Percentiles rank a stretch among this genome's conserved stretches.
phyloP scores from a whole-genome alignment of 53 echinoderm and acorn worm genomes.

The Paelopatides confundens region DNA sequence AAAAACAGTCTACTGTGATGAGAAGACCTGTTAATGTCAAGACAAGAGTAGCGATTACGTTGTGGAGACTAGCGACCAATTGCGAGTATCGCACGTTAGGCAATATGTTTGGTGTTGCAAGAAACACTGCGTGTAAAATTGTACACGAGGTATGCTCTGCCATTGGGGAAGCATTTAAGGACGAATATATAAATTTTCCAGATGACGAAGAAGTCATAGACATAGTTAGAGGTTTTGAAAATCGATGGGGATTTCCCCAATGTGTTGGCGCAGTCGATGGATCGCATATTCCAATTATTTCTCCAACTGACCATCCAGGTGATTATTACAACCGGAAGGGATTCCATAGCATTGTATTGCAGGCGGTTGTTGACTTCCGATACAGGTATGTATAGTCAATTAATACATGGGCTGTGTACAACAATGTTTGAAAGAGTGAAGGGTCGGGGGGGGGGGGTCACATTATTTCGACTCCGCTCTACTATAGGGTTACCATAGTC shows the following conservation, averaged over 20 bases:
- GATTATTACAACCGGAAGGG: slow-evolving; percentile 81
- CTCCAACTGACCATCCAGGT: slow-evolving; percentile 40
- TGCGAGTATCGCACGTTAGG: slow-evolving; percentile 71
- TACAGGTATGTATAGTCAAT: slow-evolving; percentile 51
- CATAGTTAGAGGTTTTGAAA: slow-evolving; percentile 59
- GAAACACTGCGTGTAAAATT: slow-evolving; percentile 58
- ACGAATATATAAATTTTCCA: slow-evolving; percentile 55
- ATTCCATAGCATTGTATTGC: slow-evolving; percentile 73
- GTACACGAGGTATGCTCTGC: slow-evolving; percentile 62
- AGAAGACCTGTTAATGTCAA: slow-evolving; percentile 40
- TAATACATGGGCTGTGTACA: neutral
- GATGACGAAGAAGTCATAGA: slow-evolving; percentile 44
- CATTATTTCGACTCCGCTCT: too few species aligned
- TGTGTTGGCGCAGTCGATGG: slow-evolving; percentile 75
- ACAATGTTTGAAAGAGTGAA: too few species aligned
- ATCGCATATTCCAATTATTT: slow-evolving; percentile 63
- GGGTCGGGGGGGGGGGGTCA: too few species aligned
- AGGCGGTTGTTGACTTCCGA: slow-evolving; percentile 68
- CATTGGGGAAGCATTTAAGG: slow-evolving; percentile 40
- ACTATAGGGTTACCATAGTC: neutral
- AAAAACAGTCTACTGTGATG: slow-evolving; percentile 24
- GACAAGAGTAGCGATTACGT: slow-evolving; percentile 62
- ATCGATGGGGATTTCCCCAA: slow-evolving; percentile 55
- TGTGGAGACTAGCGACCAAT: slow-evolving; percentile 78
- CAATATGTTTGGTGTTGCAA: slow-evolving; percentile 69